Evolutionary conservation across 2,797 vertebrate genomes (phyloP).

Genomic region (Pelodytes ibericus): DNA sequence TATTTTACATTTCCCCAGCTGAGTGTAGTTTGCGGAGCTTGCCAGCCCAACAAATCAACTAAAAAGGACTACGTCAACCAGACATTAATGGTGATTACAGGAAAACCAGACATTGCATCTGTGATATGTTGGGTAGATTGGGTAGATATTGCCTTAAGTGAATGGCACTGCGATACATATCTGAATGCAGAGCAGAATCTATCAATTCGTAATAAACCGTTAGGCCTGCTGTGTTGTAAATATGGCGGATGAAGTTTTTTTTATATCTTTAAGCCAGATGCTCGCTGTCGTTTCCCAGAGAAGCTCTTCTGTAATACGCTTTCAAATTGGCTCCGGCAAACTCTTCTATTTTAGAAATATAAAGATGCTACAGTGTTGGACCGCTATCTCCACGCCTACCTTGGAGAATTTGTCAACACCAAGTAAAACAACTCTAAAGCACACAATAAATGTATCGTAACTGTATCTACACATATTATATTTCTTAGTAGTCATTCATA

Average conservation of each 20-base stretch:
- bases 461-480: too few relatives aligned
- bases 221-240: background rate
- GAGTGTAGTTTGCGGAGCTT: background rate
- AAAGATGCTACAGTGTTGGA: too few relatives aligned
- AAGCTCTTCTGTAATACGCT: too few relatives aligned
- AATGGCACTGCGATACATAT: conserved; percentile 6
- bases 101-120: conserved; percentile 14
- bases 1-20: conserved; percentile 7
- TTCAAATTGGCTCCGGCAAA: too few relatives aligned
- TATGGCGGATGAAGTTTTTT: background rate
- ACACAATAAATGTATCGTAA: too few relatives aligned
- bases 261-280: conserved; percentile 28
- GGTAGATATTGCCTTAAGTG: background rate
- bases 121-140: background rate
- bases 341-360: too few relatives aligned
- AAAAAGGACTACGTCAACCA: background rate
- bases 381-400: too few relatives aligned
- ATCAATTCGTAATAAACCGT: conserved; percentile 26
- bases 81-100: background rate
- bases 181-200: conserved; percentile 22
- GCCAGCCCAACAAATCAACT: background rate
- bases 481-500: too few relatives aligned
- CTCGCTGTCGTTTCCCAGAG: too few relatives aligned
- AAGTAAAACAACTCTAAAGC: too few relatives aligned
- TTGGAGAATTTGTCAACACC: too few relatives aligned